Evolutionary conservation across 2,113 vertebrate genomes (phyloP).

Genomic region (Pterocles gutturalis): DNA sequence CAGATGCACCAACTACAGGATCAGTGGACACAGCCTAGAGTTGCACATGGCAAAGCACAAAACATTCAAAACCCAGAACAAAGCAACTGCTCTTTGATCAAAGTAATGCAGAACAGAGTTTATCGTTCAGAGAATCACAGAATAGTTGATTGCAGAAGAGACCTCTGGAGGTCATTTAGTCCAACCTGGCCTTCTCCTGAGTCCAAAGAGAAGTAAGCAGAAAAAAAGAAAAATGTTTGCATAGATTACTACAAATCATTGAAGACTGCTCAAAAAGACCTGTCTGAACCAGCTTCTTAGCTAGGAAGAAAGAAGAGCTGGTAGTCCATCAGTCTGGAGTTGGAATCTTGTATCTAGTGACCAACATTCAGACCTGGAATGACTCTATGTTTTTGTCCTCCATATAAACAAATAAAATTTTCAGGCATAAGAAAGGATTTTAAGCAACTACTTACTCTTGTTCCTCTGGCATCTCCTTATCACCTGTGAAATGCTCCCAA

Average conservation of each 20-base stretch:
- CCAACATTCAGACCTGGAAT: neutral
- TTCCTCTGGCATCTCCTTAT: neutral
- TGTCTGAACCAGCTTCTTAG: neutral
- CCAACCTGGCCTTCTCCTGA: neutral
- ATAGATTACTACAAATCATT: neutral
- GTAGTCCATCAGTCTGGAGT: neutral
- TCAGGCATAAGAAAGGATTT: neutral
- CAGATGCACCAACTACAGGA: neutral
- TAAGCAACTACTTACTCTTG: neutral
- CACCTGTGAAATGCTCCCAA: neutral
- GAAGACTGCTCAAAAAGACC: neutral
- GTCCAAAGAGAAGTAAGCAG: neutral
- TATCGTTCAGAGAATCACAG: neutral
- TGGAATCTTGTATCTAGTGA: neutral
- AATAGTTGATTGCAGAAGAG: neutral
- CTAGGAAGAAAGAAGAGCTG: neutral
- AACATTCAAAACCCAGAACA: neutral
- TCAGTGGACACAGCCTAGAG: neutral
- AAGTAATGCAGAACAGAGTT: neutral
- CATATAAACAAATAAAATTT: neutral
- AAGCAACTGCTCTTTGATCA: neutral
- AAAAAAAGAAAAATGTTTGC: neutral
- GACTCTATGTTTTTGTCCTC: neutral
- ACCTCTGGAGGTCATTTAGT: neutral
- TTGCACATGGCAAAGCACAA: accelerated